Conservation (phyloP, 92 coral and sea anemone species). For the Blastomussa wellsi region DNA sequence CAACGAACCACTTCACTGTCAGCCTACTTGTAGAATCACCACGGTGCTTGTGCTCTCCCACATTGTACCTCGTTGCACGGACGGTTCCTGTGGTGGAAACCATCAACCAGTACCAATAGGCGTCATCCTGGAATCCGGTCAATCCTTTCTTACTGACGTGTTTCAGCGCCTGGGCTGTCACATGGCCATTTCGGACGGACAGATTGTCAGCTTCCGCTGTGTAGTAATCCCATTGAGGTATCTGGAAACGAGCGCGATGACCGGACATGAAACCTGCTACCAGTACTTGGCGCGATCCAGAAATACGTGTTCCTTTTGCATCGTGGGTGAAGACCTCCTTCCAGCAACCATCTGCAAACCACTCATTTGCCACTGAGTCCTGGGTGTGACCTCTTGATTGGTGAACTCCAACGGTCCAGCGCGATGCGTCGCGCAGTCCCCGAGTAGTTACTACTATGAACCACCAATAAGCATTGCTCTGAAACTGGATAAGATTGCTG, state of each 20-base stretch:
- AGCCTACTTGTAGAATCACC: slow-evolving; percentile 26
- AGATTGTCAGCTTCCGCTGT: slow-evolving; percentile 80
- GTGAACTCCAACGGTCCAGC: slow-evolving; percentile 83
- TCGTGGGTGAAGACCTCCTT: slow-evolving; percentile 63
- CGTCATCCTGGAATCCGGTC: slow-evolving; percentile 69
- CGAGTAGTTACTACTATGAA: slow-evolving; percentile 66
- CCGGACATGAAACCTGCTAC: slow-evolving; percentile 65
- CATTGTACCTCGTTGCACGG: slow-evolving; percentile 67
- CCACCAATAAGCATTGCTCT: slow-evolving; percentile 71
- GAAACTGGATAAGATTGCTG: neutral
- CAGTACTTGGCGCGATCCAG: slow-evolving; percentile 52
- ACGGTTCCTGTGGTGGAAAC: slow-evolving; percentile 79
- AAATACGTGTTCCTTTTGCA: slow-evolving; percentile 32
- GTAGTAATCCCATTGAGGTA: slow-evolving; percentile 48
- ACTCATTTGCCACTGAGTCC: slow-evolving; percentile 75
- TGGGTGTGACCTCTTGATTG: slow-evolving; percentile 74
- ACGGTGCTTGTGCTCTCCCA: slow-evolving; percentile 57
- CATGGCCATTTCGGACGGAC: slow-evolving; percentile 74
- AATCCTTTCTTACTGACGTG: slow-evolving; percentile 65
- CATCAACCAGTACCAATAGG: slow-evolving; percentile 86
- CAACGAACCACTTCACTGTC: slow-evolving; percentile 72
- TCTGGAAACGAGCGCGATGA: slow-evolving; percentile 77
- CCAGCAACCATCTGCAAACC: slow-evolving; percentile 89
- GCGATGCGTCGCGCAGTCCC: slow-evolving; percentile 90
- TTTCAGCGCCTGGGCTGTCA: slow-evolving; percentile 82